Conservation (phyloP, 2,797 vertebrate genomes). For the Rhinichthys osculus region DNA sequence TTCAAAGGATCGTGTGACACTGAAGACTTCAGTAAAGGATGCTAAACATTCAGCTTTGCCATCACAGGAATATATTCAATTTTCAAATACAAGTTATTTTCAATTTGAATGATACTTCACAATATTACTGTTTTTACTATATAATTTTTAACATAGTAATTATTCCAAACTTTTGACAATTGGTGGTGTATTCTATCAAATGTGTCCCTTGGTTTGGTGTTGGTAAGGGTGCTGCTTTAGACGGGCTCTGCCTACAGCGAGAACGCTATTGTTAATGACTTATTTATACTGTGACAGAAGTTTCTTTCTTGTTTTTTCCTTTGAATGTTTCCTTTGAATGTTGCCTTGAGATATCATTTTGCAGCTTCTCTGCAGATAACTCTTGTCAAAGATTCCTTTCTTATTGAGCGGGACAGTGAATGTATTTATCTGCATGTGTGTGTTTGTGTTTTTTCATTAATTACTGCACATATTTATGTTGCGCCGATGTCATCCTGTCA, state of each 20-base stretch:
- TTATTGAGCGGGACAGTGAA: neutral
- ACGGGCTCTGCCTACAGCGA: neutral
- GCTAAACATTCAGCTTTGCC: neutral
- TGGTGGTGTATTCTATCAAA: neutral
- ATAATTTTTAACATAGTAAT: neutral
- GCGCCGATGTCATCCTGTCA: conserved; percentile 70
- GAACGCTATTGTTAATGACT: conserved; percentile 16
- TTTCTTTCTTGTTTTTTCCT: neutral
- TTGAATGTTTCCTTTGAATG: conserved; percentile 21
- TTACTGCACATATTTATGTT: conserved; percentile 61
- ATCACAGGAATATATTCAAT: neutral
- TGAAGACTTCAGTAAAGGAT: neutral
- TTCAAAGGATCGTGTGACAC: neutral
- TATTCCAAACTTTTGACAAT: neutral
- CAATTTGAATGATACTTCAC: neutral
- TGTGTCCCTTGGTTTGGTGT: neutral
- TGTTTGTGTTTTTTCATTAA: conserved; percentile 62
- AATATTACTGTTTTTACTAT: neutral
- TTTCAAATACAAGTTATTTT: neutral
- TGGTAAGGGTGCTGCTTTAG: conserved; percentile 9
- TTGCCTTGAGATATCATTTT: conserved; percentile 5
- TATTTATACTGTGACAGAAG: conserved; percentile 22
- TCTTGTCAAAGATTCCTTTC: neutral
- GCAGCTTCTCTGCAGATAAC: neutral
- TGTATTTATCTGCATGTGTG: conserved; percentile 4